These are phyloP conservation scores for Hesperophylax magnus DNA, from an alignment of 1,140 invertebrate species.

Conservation along the genomic window DNA sequence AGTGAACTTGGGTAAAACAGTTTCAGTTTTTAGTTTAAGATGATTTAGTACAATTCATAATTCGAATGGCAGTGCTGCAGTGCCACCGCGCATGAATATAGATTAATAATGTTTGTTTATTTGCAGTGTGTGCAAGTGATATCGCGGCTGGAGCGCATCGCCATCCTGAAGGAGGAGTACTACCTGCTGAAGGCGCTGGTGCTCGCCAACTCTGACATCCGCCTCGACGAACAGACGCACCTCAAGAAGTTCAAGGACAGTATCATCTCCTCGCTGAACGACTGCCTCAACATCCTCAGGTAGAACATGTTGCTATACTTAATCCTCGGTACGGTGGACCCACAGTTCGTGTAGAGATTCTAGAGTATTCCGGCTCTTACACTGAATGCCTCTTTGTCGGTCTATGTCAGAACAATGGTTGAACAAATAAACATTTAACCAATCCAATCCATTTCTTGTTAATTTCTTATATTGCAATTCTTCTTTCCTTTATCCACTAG, in stretches of 20 bases:
- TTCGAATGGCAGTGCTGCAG: too few species aligned
- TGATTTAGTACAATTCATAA: too few species aligned
- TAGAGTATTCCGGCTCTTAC: too few species aligned
- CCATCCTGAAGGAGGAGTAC: constrained; percentile 91
- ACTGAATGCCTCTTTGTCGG: too few species aligned
- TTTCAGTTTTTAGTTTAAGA: too few species aligned
- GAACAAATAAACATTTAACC: too few species aligned
- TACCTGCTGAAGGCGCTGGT: constrained; percentile 93
- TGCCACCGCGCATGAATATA: too few species aligned
- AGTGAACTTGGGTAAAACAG: too few species aligned
- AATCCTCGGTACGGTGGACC: not conserved
- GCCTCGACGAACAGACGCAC: constrained; percentile 86
- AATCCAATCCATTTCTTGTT: too few species aligned
- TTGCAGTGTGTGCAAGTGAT: constrained; percentile 86
- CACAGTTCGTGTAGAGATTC: too few species aligned
- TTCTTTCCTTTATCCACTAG: too few species aligned
- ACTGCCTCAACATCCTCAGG: constrained; percentile 86
- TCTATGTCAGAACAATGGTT: too few species aligned
- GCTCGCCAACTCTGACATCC: constrained; percentile 92
- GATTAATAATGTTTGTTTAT: not conserved
- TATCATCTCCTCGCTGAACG: constrained; percentile 88
- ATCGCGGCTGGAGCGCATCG: constrained; percentile 86
- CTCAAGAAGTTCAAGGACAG: constrained; percentile 90
- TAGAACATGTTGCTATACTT: constrained; percentile 58
- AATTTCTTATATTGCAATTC: not conserved